These are phyloP conservation scores for Leptothorax acervorum DNA, from an alignment of 2,888 invertebrate genomes.

Conservation along the genomic window DNA sequence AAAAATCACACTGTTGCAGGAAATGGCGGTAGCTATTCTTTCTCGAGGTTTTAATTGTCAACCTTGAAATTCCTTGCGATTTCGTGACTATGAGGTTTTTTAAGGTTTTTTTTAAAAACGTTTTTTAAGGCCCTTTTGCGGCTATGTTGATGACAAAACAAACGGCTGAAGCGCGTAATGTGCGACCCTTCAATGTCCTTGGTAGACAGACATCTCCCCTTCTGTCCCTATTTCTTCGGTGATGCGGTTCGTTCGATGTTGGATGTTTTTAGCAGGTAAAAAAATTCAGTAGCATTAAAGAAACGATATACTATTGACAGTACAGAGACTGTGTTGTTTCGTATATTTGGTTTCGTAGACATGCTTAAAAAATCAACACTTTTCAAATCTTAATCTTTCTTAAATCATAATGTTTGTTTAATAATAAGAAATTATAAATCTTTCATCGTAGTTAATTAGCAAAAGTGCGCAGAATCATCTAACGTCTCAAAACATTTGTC, in stretches of 20 bases:
- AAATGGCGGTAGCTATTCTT: slow-evolving; percentile 79
- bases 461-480: neutral
- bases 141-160: slow-evolving; percentile 37
- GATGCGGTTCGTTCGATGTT: neutral
- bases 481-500: neutral
- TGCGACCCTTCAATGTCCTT: slow-evolving; percentile 75
- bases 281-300: slow-evolving; percentile 17
- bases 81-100: slow-evolving; percentile 76
- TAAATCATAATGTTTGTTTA: neutral
- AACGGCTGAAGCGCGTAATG: neutral
- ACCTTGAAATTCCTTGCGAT: slow-evolving; percentile 82
- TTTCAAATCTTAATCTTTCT: neutral
- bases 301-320: neutral
- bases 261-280: neutral
- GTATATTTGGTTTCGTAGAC: neutral
- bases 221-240: neutral
- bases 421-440: neutral
- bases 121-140: slow-evolving; percentile 70
- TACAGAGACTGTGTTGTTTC: neutral
- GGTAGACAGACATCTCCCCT: slow-evolving; percentile 39
- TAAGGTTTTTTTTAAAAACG: slow-evolving; percentile 34
- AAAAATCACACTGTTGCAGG: slow-evolving; percentile 84
- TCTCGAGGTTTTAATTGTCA: slow-evolving; percentile 75
- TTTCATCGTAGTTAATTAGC: neutral
- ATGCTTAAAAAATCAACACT: neutral